These are phyloP conservation scores for Acromyrmex charruanus DNA, from an alignment of 1,140 invertebrate genomes.

Conservation along the genomic window DNA sequence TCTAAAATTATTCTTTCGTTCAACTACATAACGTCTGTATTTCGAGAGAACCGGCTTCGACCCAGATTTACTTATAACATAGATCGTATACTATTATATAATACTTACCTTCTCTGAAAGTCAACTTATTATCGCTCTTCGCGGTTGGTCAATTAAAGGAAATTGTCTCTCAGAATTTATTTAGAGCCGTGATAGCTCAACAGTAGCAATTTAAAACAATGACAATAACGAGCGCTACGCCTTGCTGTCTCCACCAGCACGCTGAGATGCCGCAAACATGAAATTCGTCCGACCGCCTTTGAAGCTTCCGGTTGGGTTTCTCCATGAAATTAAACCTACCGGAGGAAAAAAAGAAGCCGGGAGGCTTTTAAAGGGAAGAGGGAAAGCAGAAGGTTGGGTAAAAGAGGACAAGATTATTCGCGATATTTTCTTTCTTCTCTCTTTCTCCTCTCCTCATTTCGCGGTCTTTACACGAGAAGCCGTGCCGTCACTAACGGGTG, in stretches of 20 bases:
- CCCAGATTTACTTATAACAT: not conserved
- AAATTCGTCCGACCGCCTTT: conserved; percentile 51
- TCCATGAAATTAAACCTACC: conserved; percentile 50
- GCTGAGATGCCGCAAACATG: conserved; percentile 17
- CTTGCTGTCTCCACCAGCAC: conserved; percentile 3
- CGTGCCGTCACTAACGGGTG: conserved; percentile 68
- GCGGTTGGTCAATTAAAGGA: conserved; percentile 28
- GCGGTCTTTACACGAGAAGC: conserved; percentile 26
- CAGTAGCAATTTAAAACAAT: conserved; percentile 43
- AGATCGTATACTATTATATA: not conserved
- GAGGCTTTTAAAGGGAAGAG: not conserved
- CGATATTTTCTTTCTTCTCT: not conserved
- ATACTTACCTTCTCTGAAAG: conserved; percentile 43
- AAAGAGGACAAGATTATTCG: conserved; percentile 28
- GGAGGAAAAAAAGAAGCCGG: not conserved
- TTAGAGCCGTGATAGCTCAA: conserved; percentile 1
- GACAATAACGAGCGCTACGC: conserved; percentile 48
- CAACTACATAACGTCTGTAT: not conserved
- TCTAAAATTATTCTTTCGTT: not conserved
- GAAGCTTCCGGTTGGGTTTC: not conserved
- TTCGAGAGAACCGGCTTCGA: conserved; percentile 9
- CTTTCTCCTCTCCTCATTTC: not conserved
- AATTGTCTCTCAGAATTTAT: conserved; percentile 33
- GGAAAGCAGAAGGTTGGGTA: not conserved
- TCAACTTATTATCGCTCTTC: conserved; percentile 46